phyloP scores from a whole-genome alignment of 2,113 vertebrate genomes.

The Elephas maximus region DNA sequence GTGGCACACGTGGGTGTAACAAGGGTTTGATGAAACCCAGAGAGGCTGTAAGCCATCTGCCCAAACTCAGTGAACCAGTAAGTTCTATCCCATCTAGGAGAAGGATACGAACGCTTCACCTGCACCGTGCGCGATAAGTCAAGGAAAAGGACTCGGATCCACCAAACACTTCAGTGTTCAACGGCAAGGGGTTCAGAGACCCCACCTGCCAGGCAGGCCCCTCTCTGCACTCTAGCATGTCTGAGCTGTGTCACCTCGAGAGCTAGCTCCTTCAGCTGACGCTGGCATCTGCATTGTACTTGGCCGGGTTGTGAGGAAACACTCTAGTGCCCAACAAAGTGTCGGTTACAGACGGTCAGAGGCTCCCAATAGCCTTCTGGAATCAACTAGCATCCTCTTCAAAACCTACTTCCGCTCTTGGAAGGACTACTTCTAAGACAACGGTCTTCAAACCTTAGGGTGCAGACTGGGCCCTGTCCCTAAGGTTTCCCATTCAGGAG shows the following conservation, averaged over 20 bases:
- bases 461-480: background rate
- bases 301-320: no score
- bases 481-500: background rate
- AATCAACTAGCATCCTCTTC: background rate
- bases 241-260: background rate
- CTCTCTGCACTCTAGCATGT: background rate
- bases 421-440: background rate
- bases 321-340: background rate
- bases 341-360: background rate
- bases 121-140: background rate
- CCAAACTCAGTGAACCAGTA: background rate
- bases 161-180: background rate
- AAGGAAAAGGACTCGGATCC: background rate
- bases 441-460: accelerated
- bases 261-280: accelerated
- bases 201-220: no score
- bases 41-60: background rate
- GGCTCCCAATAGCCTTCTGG: background rate
- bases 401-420: background rate
- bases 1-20: no score
- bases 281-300: background rate
- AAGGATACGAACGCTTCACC: background rate
- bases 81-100: no score
- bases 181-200: no score
- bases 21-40: background rate